Base-by-base conservation (phyloP, 2,113 vertebrate species). In the Pachypanchax playfairii region DNA sequence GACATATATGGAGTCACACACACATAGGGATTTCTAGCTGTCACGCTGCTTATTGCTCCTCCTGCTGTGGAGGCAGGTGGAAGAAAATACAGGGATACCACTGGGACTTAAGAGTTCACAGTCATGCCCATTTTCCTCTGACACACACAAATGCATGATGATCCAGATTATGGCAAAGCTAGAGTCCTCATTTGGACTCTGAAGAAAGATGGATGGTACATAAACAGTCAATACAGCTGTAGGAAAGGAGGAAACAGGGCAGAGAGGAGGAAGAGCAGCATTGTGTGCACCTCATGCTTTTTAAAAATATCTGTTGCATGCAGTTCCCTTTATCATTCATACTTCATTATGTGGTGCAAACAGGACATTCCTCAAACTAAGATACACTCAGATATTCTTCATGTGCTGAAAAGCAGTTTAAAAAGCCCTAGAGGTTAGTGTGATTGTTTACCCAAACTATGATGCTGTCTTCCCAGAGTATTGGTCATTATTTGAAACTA, bases 21-120 rank as follows among this genome's bases (percentile, higher is more conserved):
- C 39, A 15, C 64, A 52, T 69, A 44, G 70, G 69, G 79, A 64
- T 50, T 50, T 46, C 58, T 59, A 31, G 53, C 59, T 54, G 11
- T 61, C 82, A 70, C 9, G 39, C 66, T 58, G 82, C 54, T 62
- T 73, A 48, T 66, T 22, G 18, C 66, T 85, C 64, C 73, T 73
- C 70, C 77, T 50, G 39, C 69, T 82, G 83, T 20, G 74, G 68
- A 78, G 79, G 77, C 46, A 53, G 61, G 38, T 76, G 73, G 77
- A 76, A 80, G 65, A 84, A 79, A 79, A 75, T 69, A 25, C 61
- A 73, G 67, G 67, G 74, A 83, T 60, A 50, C 69, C 81, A 77
- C 71, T 68, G 72, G 47, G 65, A 75, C 35, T n/a, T 62, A 24
- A 28, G 50, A 53, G 57, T 44, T 53, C 25, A 64, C 39, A 56